Percentiles rank a stretch among this genome's conserved stretches.
phyloP scores from a whole-genome alignment of 2,113 vertebrate species.

The Cheirogaleus medius region DNA sequence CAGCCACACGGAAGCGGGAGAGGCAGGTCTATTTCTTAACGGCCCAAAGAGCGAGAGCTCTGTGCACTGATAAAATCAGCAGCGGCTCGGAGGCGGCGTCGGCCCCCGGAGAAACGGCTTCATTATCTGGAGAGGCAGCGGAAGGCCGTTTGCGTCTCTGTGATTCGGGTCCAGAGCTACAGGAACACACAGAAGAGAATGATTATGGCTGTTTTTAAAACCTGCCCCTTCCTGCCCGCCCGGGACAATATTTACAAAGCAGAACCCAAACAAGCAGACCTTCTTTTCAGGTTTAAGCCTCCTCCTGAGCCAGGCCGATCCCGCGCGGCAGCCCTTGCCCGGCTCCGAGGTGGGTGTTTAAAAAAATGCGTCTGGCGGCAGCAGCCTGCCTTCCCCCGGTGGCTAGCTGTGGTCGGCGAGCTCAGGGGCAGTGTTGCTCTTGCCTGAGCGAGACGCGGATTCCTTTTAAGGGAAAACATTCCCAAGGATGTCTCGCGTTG shows the following conservation, averaged over 20 bases:
- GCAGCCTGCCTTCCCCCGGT: background rate
- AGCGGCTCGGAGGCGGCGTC: background rate
- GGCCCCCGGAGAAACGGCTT: background rate
- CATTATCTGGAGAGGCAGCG: background rate
- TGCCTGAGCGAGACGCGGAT: background rate
- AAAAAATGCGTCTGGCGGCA: background rate
- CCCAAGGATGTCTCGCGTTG: background rate
- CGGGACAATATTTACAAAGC: slow-evolving; percentile 67
- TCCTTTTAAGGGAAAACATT: background rate
- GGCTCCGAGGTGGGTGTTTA: background rate
- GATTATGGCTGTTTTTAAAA: slow-evolving; percentile 61
- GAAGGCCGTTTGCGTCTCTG: background rate
- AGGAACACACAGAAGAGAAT: background rate
- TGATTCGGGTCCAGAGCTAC: background rate
- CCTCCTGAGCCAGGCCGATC: background rate
- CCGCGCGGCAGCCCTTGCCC: background rate
- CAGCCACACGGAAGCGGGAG: background rate
- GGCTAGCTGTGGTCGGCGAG: background rate
- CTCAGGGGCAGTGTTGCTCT: background rate
- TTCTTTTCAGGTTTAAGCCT: slow-evolving; percentile 28
- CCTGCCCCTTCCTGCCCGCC: slow-evolving; percentile 64
- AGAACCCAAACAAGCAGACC: slow-evolving; percentile 51
- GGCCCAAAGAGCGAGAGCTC: background rate
- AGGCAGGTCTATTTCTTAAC: background rate
- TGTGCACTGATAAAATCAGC: background rate